Conservation (phyloP, 2,797 vertebrate species). For the Pseudotriccus pelzelni region DNA sequence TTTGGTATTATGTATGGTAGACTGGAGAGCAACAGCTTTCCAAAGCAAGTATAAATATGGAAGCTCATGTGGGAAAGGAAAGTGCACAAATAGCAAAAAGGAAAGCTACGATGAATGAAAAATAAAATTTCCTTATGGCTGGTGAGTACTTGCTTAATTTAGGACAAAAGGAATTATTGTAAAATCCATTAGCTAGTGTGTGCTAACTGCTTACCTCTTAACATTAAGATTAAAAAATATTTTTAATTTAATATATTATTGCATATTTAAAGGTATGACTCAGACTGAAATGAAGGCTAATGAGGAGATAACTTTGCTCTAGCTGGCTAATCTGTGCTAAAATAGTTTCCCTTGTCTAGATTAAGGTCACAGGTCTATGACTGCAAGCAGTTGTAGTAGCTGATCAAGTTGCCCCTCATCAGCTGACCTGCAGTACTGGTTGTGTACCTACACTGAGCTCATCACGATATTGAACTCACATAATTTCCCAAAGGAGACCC, state of each 20-base stretch:
- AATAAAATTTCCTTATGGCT: neutral
- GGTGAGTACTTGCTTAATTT: neutral
- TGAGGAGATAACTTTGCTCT: neutral
- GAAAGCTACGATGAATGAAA: neutral
- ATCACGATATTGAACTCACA: neutral
- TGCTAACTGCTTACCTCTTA: neutral
- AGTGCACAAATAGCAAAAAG: neutral
- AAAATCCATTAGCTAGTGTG: neutral
- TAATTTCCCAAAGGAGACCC: neutral
- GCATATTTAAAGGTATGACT: neutral
- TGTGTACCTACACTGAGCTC: neutral
- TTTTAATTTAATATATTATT: neutral
- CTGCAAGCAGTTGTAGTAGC: neutral
- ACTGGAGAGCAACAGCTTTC: conserved; percentile 38
- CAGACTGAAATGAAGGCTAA: neutral
- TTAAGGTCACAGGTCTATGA: neutral
- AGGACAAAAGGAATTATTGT: neutral
- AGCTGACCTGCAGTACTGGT: neutral
- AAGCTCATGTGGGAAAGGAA: neutral
- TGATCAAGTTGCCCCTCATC: neutral
- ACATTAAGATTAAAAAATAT: neutral
- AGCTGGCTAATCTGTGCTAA: conserved; percentile 19
- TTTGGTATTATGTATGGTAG: conserved; percentile 18
- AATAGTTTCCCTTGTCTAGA: conserved; percentile 6
- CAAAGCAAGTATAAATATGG: conserved; percentile 13